These are phyloP conservation scores for Zosterops japonicus DNA, from an alignment of 2,113 vertebrate genomes.

Conservation along the genomic window DNA sequence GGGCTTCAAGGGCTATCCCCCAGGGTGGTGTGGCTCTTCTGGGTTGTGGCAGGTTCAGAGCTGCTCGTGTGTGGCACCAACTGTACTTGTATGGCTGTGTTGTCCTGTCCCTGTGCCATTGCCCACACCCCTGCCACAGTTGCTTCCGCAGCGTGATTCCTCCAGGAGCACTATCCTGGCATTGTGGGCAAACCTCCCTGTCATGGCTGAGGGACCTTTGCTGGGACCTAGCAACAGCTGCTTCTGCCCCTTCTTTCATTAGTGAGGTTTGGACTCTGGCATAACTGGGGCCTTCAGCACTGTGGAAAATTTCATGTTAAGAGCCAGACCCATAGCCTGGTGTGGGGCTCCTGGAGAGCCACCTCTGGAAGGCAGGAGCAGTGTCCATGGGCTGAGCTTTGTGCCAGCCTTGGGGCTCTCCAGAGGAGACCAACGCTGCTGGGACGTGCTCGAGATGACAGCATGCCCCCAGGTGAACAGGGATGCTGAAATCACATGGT, in stretches of 20 bases:
- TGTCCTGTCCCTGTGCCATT: background rate
- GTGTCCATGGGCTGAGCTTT: accelerated
- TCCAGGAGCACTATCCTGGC: accelerated
- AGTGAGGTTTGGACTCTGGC: accelerated
- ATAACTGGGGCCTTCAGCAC: accelerated
- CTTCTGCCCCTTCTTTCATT: background rate
- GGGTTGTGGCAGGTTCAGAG: background rate
- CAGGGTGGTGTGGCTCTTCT: accelerated
- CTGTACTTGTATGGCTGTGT: accelerated
- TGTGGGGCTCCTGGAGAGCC: background rate
- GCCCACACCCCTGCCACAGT: accelerated
- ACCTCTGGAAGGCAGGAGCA: background rate
- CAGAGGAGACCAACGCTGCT: background rate
- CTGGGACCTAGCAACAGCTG: background rate
- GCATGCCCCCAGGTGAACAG: background rate
- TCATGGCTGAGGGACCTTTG: accelerated
- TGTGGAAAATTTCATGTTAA: accelerated
- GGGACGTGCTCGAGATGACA: background rate
- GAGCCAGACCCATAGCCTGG: background rate
- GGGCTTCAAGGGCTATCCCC: background rate
- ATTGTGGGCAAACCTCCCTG: accelerated
- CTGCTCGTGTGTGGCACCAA: accelerated
- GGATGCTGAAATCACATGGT: accelerated
- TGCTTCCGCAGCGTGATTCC: accelerated
- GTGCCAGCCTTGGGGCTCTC: background rate